A percentile compares a stretch with the other conserved stretches of the same genome.
Conservation (phyloP, 1,140 invertebrate genomes). For the Zelostemma sp. region DNA sequence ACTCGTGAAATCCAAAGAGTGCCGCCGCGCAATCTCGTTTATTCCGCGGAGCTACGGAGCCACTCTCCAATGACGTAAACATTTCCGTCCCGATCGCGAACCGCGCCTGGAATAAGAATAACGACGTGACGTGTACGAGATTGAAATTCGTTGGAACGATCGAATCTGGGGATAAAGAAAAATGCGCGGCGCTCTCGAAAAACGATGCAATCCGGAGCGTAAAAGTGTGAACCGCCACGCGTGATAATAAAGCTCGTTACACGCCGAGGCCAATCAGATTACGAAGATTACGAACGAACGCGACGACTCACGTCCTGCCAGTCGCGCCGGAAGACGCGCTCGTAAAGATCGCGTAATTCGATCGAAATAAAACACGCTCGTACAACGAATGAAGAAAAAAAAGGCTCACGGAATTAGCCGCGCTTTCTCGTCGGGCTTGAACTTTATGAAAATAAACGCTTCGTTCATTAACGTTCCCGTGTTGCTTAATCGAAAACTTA, state of each 20-base stretch:
- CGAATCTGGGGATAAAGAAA: too few species aligned
- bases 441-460: neutral
- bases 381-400: slow-evolving; percentile 20
- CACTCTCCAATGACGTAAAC: neutral
- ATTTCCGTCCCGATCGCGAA: slow-evolving; percentile 14
- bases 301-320: slow-evolving; percentile 36
- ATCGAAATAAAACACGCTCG: slow-evolving; percentile 29
- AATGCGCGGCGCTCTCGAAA: neutral
- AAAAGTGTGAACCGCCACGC: slow-evolving; percentile 38
- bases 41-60: slow-evolving; percentile 19
- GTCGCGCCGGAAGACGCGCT: slow-evolving; percentile 32
- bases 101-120: slow-evolving; percentile 7
- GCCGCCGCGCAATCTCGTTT: slow-evolving; percentile 32
- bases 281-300: slow-evolving; percentile 32
- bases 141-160: neutral
- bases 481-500: slow-evolving; percentile 1
- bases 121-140: neutral
- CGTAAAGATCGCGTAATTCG: slow-evolving; percentile 38
- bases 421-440: neutral
- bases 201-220: slow-evolving; percentile 17
- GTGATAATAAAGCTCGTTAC: slow-evolving; percentile 49
- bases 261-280: slow-evolving; percentile 37
- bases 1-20: slow-evolving; percentile 28
- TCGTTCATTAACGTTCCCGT: neutral
- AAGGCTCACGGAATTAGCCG: slow-evolving; percentile 5